A percentile compares a stretch with the other conserved stretches of the same genome.
These are phyloP conservation scores for Xenotilapia caudafasciata DNA, from an alignment of 2,113 vertebrate genomes.

Conservation along the genomic window DNA sequence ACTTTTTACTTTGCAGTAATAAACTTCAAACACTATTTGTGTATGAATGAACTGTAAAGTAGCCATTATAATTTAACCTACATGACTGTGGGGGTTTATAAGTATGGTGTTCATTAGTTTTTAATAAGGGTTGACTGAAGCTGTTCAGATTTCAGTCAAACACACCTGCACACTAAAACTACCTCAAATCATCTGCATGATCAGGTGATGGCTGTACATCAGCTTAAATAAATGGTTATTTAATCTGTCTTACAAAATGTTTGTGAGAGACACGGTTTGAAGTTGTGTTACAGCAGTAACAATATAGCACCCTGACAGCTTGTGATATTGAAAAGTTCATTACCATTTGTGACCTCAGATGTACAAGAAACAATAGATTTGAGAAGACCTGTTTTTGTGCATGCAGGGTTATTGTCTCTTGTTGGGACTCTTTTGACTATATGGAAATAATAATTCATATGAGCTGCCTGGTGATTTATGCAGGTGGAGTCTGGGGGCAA, in stretches of 20 bases:
- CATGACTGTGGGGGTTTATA: neutral
- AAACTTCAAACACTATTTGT: neutral
- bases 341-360: neutral
- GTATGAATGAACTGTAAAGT: neutral
- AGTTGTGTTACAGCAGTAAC: neutral
- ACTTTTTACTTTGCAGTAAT: neutral
- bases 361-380: neutral
- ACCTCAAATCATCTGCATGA: neutral
- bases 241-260: neutral
- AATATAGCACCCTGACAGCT: neutral
- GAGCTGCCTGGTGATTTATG: constrained; percentile 39
- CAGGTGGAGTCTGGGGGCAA: constrained; percentile 48
- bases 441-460: constrained; percentile 50
- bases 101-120: neutral
- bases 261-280: rapidly evolving
- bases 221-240: neutral
- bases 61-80: neutral
- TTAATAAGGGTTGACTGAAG: neutral
- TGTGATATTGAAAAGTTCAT: neutral
- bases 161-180: neutral
- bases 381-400: neutral
- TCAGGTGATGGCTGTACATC: neutral
- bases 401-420: neutral
- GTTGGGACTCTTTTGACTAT: constrained; percentile 37
- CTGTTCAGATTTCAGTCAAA: neutral